Evolutionary conservation across 1,140 invertebrate genomes (phyloP).

Genomic region (Monochamus saltuarius): DNA sequence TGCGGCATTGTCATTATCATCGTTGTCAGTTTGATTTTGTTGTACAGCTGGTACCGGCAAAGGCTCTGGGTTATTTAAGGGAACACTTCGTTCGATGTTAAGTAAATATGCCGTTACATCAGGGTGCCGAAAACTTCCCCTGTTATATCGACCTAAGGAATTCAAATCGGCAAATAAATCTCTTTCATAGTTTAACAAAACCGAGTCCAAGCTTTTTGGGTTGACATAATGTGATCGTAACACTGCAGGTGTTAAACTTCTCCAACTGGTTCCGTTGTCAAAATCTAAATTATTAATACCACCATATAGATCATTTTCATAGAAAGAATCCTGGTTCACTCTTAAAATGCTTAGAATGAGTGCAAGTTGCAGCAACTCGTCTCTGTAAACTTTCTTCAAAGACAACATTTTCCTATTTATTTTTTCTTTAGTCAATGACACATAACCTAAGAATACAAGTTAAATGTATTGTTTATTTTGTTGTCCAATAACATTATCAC

Average conservation of each 20-base stretch:
- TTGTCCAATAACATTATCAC: constrained; percentile 6
- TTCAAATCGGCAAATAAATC: constrained; percentile 77
- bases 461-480: background rate
- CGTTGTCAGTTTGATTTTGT: constrained; percentile 9
- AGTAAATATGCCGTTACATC: constrained; percentile 62
- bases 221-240: constrained; percentile 63
- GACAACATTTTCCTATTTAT: constrained; percentile 60
- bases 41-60: constrained; percentile 16
- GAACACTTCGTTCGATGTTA: constrained; percentile 51
- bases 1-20: constrained; percentile 10
- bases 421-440: background rate
- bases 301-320: constrained; percentile 58
- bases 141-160: constrained; percentile 58
- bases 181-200: constrained; percentile 69
- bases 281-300: constrained; percentile 56
- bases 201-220: constrained; percentile 73
- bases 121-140: constrained; percentile 46
- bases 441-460: constrained; percentile 17
- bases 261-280: constrained; percentile 68
- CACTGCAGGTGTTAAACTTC: constrained; percentile 52
- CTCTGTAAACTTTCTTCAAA: constrained; percentile 73
- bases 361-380: constrained; percentile 77
- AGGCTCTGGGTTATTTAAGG: constrained; percentile 24
- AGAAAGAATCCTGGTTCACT: constrained; percentile 69
- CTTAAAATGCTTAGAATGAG: constrained; percentile 74